Conservation (phyloP, 1,140 invertebrate species). For the Popillia japonica region DNA sequence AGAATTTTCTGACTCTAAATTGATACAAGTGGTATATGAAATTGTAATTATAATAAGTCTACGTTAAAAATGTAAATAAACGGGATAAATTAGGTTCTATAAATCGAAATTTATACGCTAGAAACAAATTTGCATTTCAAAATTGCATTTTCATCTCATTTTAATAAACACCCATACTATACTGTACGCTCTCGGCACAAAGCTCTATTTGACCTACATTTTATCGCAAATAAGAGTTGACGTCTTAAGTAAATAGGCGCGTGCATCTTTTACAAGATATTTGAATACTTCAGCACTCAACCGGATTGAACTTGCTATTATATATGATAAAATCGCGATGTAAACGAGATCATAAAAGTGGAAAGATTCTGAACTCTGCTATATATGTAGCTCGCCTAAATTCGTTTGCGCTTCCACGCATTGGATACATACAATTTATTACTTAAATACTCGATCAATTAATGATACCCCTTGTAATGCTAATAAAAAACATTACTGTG, state of each 20-base stretch:
- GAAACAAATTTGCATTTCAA: not conserved
- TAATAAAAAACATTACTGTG: too few species aligned
- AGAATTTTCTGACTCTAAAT: too few species aligned
- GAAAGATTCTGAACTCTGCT: too few species aligned
- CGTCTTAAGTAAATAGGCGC: slow-evolving; percentile 25
- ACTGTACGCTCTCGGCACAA: not conserved
- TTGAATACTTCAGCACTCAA: not conserved
- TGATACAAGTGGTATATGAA: too few species aligned
- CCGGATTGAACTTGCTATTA: slow-evolving; percentile 27
- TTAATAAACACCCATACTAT: not conserved
- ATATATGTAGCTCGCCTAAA: not conserved
- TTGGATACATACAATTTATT: not conserved
- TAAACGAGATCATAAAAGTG: not conserved
- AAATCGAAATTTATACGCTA: too few species aligned
- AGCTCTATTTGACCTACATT: slow-evolving; percentile 23
- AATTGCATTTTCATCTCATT: not conserved
- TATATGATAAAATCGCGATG: not conserved
- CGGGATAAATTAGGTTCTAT: too few species aligned
- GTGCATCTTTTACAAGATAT: not conserved
- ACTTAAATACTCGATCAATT: not conserved
- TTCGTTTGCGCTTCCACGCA: not conserved
- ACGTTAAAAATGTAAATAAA: too few species aligned
- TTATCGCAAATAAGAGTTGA: slow-evolving; percentile 12
- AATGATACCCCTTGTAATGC: too few species aligned
- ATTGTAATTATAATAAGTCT: too few species aligned